Base-by-base conservation (phyloP, 2,113 vertebrate species). In the Rhynchomys soricoides region DNA sequence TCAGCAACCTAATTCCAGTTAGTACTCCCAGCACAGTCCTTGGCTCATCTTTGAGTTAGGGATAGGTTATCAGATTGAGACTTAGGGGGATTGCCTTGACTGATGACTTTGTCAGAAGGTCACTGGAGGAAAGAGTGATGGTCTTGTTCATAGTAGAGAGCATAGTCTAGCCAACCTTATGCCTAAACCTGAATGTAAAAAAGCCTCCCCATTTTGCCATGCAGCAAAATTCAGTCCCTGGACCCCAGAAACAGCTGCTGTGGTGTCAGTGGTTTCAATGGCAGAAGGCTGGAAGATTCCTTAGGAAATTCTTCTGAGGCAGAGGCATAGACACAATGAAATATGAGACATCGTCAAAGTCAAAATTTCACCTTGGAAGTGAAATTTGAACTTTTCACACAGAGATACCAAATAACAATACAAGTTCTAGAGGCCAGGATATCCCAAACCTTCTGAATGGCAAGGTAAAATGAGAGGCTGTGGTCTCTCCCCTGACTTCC, bases 321-420 rank as follows among this genome's bases (percentile, higher is more conserved):
- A 48, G 62, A 95, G 55, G 1, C 48, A 94, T 31, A 82, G 37
- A 77, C 24, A 91, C 68, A 17, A 11, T 95, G 64, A 92, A 68
- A 59, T 57, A 29, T 43, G 71, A 89, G 21, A 43, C 19, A 62
- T 37, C 5, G 82, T 45, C 52, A 57, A 29, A 55, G 75, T 82
- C 79, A 52, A 89, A 82, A 93, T 78, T 45, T 40, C 45, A 89
- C 50, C 24, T 71, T 82, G 50, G 66, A 86, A 93, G 50, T 93
- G 64, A 93, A 77, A 45, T 17, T 40, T 17, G 52, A 48, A 19
- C 45, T 50, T 86, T 92, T 78, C n/a, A 45, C 22, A 31, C 43
- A 89, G 91, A 94, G 77, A 78, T 79, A 26, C 50, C 82, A 79
- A 74, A 93, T 45, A 78, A 48, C 21, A 22, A 31, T 45, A 73